Evolutionary conservation across 2,113 vertebrate genomes (phyloP).

Genomic region (Columbina picui): DNA sequence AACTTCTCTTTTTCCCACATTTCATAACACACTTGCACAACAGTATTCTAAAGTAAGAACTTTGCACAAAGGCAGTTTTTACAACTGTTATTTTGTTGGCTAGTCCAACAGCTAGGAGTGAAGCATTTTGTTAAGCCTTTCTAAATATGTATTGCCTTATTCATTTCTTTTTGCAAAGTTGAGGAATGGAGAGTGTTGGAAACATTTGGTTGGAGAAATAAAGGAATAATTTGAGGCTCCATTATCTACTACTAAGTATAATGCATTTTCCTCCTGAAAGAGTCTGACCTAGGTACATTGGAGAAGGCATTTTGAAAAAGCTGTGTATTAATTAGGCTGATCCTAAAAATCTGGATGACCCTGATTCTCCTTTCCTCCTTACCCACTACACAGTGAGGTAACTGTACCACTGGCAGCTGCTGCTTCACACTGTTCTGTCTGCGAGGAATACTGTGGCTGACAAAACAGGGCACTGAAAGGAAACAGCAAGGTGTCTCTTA

Average conservation of each 20-base stretch:
- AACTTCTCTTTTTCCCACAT: neutral
- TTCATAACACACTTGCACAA: neutral
- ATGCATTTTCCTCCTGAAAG: neutral
- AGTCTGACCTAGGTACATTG: neutral
- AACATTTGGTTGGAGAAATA: neutral
- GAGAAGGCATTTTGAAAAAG: neutral
- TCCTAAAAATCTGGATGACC: neutral
- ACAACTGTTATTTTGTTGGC: neutral
- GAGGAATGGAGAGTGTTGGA: neutral
- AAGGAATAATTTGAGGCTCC: neutral
- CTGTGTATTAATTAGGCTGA: neutral
- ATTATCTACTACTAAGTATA: neutral
- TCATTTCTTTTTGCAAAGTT: neutral
- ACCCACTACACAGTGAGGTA: neutral
- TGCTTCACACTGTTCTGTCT: neutral
- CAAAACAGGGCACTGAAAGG: neutral
- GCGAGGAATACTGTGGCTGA: neutral
- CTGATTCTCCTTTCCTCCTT: neutral
- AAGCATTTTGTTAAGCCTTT: neutral
- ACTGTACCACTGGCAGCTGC: neutral
- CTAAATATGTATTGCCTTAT: neutral
- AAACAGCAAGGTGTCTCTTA: neutral
- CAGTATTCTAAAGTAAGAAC: neutral
- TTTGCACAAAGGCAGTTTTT: neutral
- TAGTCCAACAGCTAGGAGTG: neutral